Percentiles rank a stretch among this genome's conserved stretches.
Evolutionary conservation across 2,888 invertebrate genomes (phyloP).

Genomic region (Priocnemis perturbator): DNA sequence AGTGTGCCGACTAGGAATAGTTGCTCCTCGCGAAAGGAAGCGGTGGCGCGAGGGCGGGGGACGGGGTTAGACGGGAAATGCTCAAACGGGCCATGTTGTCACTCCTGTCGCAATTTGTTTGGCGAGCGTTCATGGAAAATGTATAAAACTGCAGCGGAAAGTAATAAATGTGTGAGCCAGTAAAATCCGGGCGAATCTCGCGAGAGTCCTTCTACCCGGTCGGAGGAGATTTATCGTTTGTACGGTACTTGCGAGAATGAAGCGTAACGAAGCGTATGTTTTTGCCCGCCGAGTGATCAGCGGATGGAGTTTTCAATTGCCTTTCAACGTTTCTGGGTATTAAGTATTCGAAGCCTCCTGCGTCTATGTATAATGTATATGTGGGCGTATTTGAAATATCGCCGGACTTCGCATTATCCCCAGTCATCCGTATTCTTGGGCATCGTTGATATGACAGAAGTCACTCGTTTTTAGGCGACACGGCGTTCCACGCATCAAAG

Average conservation of each 20-base stretch:
- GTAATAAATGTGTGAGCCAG: slow-evolving; percentile 42
- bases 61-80: background rate
- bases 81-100: slow-evolving; percentile 1
- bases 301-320: slow-evolving; percentile 24
- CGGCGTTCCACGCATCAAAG: too few relatives aligned
- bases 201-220: slow-evolving; percentile 26
- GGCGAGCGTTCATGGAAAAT: slow-evolving; percentile 22
- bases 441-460: too few relatives aligned
- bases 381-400: too few relatives aligned
- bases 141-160: slow-evolving; percentile 36
- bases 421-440: too few relatives aligned
- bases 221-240: slow-evolving; percentile 40
- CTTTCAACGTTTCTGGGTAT: slow-evolving; percentile 20
- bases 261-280: background rate
- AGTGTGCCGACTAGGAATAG: slow-evolving; percentile 2
- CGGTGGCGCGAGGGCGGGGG: background rate
- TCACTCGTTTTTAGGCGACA: too few relatives aligned
- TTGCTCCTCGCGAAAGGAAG: too few relatives aligned
- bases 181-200: slow-evolving; percentile 33
- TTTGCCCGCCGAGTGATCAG: slow-evolving; percentile 14
- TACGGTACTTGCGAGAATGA: slow-evolving; percentile 31
- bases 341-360: slow-evolving; percentile 29
- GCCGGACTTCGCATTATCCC: too few relatives aligned
- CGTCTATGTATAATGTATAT: too few relatives aligned
- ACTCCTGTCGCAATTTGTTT: slow-evolving; percentile 37